These are phyloP conservation scores for Zosterops lateralis DNA, from an alignment of 2,113 vertebrate species.

Conservation along the genomic window DNA sequence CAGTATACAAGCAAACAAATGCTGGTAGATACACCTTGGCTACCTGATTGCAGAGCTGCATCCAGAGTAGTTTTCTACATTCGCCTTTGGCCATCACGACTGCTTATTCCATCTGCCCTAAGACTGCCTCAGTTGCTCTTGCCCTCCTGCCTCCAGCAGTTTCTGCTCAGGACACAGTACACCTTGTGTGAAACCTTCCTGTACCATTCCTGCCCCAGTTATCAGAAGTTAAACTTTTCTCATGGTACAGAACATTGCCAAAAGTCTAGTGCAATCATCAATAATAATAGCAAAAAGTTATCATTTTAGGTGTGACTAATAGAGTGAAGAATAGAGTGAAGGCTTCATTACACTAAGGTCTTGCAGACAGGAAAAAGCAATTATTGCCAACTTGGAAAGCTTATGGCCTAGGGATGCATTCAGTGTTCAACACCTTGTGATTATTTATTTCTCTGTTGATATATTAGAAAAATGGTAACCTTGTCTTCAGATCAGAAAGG, in stretches of 20 bases:
- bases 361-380: background rate
- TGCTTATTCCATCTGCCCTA: background rate
- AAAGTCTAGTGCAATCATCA: background rate
- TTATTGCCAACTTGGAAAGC: background rate
- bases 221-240: background rate
- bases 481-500: background rate
- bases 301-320: background rate
- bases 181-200: background rate
- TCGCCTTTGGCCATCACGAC: background rate
- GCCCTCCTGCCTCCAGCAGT: background rate
- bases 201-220: background rate
- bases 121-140: background rate
- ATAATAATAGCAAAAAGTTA: background rate
- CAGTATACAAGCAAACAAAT: background rate
- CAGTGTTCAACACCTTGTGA: background rate
- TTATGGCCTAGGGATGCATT: background rate
- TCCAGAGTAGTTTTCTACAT: background rate
- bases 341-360: background rate
- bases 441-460: background rate
- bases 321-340: background rate
- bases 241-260: background rate
- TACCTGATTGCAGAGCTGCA: background rate
- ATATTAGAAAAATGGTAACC: background rate
- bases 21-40: background rate
- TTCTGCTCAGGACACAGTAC: background rate